Conservation (phyloP, 2,113 vertebrate species). For the Origma solitaria region DNA sequence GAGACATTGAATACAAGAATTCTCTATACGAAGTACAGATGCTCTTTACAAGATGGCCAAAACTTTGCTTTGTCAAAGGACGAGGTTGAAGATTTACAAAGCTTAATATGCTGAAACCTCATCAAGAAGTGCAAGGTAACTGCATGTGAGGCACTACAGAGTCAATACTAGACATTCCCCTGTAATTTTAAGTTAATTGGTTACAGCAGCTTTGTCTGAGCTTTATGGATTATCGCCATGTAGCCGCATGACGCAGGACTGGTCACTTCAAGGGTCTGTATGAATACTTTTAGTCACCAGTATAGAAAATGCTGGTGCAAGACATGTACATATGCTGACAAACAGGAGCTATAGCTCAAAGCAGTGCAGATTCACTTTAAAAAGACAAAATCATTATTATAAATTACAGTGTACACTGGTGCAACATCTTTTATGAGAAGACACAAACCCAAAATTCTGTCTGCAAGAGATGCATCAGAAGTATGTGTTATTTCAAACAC, state of each 20-base stretch:
- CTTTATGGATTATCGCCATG: background rate
- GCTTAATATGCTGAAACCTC: background rate
- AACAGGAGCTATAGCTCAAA: background rate
- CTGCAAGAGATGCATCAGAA: background rate
- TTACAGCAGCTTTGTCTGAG: background rate
- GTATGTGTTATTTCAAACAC: background rate
- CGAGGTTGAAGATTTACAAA: background rate
- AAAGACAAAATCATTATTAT: background rate
- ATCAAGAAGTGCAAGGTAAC: background rate
- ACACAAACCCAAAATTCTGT: background rate
- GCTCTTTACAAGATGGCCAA: background rate
- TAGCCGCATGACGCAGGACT: background rate
- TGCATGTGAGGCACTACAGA: background rate
- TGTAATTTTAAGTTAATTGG: background rate
- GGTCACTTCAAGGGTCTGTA: background rate
- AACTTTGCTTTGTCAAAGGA: background rate
- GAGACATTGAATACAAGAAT: background rate
- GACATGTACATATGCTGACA: background rate
- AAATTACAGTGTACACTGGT: background rate
- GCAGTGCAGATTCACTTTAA: background rate
- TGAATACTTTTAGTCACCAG: accelerated
- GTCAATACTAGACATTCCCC: background rate
- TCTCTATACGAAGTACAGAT: background rate
- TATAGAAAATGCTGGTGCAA: background rate
- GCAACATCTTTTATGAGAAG: background rate